These are phyloP conservation scores for Sinella curviseta DNA, from an alignment of 1,140 invertebrate genomes.

Conservation along the genomic window DNA sequence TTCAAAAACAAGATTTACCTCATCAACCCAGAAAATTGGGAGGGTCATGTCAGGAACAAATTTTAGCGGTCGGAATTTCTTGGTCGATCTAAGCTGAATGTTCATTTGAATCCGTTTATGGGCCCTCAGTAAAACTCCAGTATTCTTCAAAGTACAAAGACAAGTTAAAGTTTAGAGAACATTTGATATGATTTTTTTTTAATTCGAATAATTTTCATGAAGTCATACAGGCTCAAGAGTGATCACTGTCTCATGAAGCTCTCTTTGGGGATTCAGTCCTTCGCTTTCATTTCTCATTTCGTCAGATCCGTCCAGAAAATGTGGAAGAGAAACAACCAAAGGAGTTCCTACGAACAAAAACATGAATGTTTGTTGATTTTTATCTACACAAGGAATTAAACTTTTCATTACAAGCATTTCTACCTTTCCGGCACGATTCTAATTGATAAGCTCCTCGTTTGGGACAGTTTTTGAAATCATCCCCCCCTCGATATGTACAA, in stretches of 20 bases:
- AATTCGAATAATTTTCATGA: no score
- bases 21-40: constrained; percentile 38
- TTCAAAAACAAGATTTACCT: constrained; percentile 8
- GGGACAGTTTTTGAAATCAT: constrained; percentile 30
- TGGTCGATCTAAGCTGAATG: constrained; percentile 24
- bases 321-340: constrained; percentile 34
- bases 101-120: constrained; percentile 41
- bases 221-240: constrained; percentile 39
- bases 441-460: constrained; percentile 31
- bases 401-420: neutral
- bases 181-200: no score
- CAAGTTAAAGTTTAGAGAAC: neutral
- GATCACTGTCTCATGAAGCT: constrained; percentile 37
- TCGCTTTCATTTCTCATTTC: neutral
- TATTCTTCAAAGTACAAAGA: constrained; percentile 28
- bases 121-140: constrained; percentile 31
- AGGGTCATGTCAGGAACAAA: constrained; percentile 24
- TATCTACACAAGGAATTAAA: neutral
- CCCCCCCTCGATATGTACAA: constrained; percentile 29
- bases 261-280: constrained; percentile 35
- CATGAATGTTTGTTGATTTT: neutral
- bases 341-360: constrained; percentile 32
- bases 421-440: constrained; percentile 35
- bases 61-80: constrained; percentile 21
- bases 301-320: constrained; percentile 35